Conservation (phyloP, 2,113 vertebrate species). For the Coracopsis vasa region DNA sequence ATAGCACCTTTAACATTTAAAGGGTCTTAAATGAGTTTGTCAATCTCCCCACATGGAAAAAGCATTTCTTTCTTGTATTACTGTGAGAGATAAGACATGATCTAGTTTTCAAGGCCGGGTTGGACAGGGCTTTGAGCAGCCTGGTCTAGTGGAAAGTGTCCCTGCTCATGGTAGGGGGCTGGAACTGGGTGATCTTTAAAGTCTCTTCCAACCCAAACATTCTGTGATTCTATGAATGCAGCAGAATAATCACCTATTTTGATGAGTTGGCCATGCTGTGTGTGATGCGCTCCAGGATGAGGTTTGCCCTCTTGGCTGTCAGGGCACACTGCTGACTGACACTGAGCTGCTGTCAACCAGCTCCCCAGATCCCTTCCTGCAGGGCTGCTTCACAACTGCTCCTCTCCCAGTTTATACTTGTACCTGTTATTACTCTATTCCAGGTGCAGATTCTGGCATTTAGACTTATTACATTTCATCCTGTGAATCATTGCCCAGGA, state of each 20-base stretch:
- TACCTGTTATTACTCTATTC: rapidly evolving
- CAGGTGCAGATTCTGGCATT: background rate
- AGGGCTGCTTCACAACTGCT: no score
- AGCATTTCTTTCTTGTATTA: background rate
- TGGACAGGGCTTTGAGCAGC: background rate
- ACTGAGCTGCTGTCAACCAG: background rate
- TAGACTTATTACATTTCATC: background rate
- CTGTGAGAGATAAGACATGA: background rate
- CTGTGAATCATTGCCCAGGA: background rate
- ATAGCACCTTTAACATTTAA: background rate
- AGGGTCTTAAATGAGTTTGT: background rate
- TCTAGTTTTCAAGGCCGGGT: background rate
- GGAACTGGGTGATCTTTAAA: background rate
- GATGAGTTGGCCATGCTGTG: background rate
- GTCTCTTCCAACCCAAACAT: background rate
- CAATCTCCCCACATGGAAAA: background rate
- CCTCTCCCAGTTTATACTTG: background rate
- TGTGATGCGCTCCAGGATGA: background rate
- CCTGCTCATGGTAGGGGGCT: background rate
- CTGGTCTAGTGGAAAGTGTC: background rate
- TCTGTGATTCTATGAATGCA: background rate
- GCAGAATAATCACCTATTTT: background rate
- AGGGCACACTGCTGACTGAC: background rate
- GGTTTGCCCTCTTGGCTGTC: background rate
- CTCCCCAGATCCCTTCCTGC: background rate